A percentile compares a stretch with the other conserved stretches of the same genome.
Conservation (phyloP, 2,113 vertebrate species). For the Syngnathus floridae region DNA sequence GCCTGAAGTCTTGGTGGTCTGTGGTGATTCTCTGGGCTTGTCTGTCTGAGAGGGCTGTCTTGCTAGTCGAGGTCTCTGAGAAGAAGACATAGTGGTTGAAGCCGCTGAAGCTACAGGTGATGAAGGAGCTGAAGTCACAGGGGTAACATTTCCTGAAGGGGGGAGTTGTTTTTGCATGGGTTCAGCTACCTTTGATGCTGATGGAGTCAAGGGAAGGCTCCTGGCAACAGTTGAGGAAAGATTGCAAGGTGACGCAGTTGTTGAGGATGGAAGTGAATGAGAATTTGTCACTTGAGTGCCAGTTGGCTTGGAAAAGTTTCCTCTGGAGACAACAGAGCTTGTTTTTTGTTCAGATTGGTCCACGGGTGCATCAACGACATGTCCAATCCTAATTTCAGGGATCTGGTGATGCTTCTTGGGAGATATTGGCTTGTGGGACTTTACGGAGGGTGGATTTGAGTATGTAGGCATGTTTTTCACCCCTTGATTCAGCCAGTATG, state of each 20-base stretch:
- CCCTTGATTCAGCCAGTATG: conserved; percentile 66
- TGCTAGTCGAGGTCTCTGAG: conserved; percentile 40
- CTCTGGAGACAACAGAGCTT: conserved; percentile 66
- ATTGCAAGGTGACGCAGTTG: conserved; percentile 3
- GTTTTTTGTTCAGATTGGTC: conserved; percentile 63
- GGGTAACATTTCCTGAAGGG: conserved; percentile 12
- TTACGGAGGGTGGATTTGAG: conserved; percentile 35
- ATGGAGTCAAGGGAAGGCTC: conserved; percentile 34
- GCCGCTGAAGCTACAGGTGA: conserved; percentile 4
- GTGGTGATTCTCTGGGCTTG: conserved; percentile 30
- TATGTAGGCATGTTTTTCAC: conserved; percentile 33
- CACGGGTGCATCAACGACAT: conserved; percentile 46
- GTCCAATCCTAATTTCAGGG: conserved; percentile 64
- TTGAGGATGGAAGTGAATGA: conserved; percentile 16
- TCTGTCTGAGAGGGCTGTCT: conserved; percentile 56
- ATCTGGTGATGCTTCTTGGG: conserved; percentile 34
- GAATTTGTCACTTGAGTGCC: conserved; percentile 46
- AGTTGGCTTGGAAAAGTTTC: conserved; percentile 61
- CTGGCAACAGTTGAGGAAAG: conserved; percentile 20
- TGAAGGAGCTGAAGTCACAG: conserved; percentile 1
- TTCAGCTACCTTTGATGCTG: conserved; percentile 47
- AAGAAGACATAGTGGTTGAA: conserved; percentile 16
- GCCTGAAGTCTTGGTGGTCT: conserved; percentile 19
- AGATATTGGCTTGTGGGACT: conserved; percentile 41
- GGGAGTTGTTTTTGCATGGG: conserved; percentile 39